phyloP scores from a whole-genome alignment of 2,888 invertebrate species.

The Drosophila engyochracea region DNA sequence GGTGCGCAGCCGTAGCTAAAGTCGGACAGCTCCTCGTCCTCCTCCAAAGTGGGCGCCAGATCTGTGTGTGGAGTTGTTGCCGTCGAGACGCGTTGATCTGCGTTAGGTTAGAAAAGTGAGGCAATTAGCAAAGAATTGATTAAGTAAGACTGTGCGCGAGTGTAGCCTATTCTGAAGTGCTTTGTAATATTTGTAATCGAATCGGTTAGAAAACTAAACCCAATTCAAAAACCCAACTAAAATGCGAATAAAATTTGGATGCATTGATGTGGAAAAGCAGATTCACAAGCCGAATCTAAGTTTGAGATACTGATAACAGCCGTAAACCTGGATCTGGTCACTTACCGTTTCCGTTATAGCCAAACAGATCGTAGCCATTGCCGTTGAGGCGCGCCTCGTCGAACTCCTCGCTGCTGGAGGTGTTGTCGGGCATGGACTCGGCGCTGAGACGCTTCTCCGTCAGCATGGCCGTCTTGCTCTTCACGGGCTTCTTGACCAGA shows the following conservation, averaged over 20 bases:
- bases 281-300: neutral
- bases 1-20: constrained; percentile 89
- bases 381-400: constrained; percentile 73
- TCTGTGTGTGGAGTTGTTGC: constrained; percentile 87
- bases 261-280: neutral
- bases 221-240: neutral
- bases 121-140: neutral
- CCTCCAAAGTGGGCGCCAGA: constrained; percentile 89
- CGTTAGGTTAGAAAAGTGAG: neutral
- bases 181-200: neutral
- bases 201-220: neutral
- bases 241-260: neutral
- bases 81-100: constrained; percentile 80
- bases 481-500: constrained; percentile 57
- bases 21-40: constrained; percentile 89
- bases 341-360: constrained; percentile 65
- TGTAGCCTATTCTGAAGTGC: neutral
- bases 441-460: constrained; percentile 71
- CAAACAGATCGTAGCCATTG: constrained; percentile 68
- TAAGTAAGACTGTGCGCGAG: neutral
- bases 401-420: constrained; percentile 75
- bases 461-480: constrained; percentile 72
- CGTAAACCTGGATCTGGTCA: neutral
- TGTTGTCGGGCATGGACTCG: constrained; percentile 75
- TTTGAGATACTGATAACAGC: neutral